Evolutionary conservation across 2,888 invertebrate genomes (phyloP).

Genomic region (Gymnosoma rotundatum): DNA sequence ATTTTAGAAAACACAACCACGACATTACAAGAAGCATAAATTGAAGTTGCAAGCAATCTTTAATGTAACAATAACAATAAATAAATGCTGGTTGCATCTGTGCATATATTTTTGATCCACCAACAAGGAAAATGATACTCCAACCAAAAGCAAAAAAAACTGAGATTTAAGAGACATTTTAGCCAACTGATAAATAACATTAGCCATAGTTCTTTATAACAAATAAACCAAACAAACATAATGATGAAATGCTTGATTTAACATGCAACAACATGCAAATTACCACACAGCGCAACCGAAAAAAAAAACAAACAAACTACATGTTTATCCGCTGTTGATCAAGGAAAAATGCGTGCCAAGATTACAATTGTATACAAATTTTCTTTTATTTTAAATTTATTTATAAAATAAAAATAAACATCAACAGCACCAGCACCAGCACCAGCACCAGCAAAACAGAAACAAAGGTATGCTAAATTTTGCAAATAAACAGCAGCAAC

Average conservation of each 20-base stretch:
- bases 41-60: slow-evolving; percentile 16
- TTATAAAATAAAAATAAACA: slow-evolving; percentile 31
- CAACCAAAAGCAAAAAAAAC: slow-evolving; percentile 20
- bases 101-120: slow-evolving; percentile 10
- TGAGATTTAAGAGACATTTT: slow-evolving; percentile 67
- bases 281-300: slow-evolving; percentile 68
- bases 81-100: slow-evolving; percentile 29
- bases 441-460: slow-evolving; percentile 8
- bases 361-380: slow-evolving; percentile 70
- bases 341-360: slow-evolving; percentile 68
- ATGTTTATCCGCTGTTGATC: slow-evolving; percentile 22
- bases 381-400: slow-evolving; percentile 63
- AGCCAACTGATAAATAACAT: slow-evolving; percentile 60
- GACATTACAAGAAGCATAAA: slow-evolving; percentile 13
- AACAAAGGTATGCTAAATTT: slow-evolving; percentile 51
- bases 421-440: too few relatives aligned
- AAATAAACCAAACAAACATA: slow-evolving; percentile 61
- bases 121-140: not conserved
- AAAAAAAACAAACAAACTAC: too few relatives aligned
- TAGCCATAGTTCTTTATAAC: not conserved
- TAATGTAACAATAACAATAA: slow-evolving; percentile 66
- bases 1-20: slow-evolving; percentile 18
- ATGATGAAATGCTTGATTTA: slow-evolving; percentile 75
- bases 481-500: slow-evolving; percentile 26
- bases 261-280: slow-evolving; percentile 71